Evolutionary conservation across 2,113 vertebrate genomes (phyloP).

Genomic region (Trochalopteron elliotii): DNA sequence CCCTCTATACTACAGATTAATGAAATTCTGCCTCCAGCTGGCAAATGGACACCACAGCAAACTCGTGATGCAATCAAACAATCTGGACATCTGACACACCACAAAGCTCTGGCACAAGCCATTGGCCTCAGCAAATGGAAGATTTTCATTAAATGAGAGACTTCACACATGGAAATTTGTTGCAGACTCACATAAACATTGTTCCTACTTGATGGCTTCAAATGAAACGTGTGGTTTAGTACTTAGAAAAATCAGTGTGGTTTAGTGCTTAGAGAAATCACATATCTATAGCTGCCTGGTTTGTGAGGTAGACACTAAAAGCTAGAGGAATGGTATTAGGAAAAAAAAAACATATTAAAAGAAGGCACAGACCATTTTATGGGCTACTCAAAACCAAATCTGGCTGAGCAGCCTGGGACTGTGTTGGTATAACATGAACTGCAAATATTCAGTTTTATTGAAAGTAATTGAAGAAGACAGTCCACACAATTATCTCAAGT

Average conservation of each 20-base stretch:
- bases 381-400: neutral
- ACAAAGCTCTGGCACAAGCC: neutral
- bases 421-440: slow-evolving; percentile 25
- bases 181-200: slow-evolving; percentile 14
- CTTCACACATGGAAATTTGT: slow-evolving; percentile 20
- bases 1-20: neutral
- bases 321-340: neutral
- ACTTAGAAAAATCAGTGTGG: neutral
- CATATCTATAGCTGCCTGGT: neutral
- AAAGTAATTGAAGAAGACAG: slow-evolving; percentile 56
- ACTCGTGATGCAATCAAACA: neutral
- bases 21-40: slow-evolving; percentile 8
- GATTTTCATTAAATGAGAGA: slow-evolving; percentile 4
- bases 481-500: neutral
- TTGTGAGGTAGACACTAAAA: neutral
- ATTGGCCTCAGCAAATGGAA: neutral
- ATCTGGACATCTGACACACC: neutral
- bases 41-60: neutral
- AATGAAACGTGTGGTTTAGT: neutral
- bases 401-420: neutral
- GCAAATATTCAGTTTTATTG: slow-evolving; percentile 68
- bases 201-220: neutral
- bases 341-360: neutral
- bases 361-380: slow-evolving; percentile 24
- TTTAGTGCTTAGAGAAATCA: slow-evolving; percentile 11